Percentiles rank a stretch among this genome's conserved stretches.
Evolutionary conservation across 2,797 vertebrate genomes (phyloP).

Genomic region (Sebastes itinus): DNA sequence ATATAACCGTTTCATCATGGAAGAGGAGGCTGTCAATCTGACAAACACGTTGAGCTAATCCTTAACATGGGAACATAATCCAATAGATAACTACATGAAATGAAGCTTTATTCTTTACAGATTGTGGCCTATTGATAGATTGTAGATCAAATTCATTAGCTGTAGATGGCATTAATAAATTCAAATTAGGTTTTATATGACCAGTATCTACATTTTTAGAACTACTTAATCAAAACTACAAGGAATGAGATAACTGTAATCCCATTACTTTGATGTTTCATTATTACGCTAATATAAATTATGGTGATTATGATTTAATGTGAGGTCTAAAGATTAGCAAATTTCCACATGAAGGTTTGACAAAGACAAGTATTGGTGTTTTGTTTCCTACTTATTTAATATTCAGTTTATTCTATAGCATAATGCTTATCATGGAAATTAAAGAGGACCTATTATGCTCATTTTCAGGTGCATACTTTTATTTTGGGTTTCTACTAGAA

Average conservation of each 20-base stretch:
- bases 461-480: too few relatives aligned
- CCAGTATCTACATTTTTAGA: background rate
- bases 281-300: constrained; percentile 22
- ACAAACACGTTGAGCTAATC: background rate
- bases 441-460: too few relatives aligned
- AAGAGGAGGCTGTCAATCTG: background rate
- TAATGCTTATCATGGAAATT: background rate
- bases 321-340: constrained; percentile 22
- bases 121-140: background rate
- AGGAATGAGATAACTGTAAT: constrained; percentile 19
- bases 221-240: background rate
- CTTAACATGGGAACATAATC: background rate
- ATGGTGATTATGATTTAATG: constrained; percentile 32
- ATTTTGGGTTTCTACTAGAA: too few relatives aligned
- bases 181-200: background rate
- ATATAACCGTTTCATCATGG: background rate
- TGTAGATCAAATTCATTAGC: background rate
- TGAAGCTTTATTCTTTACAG: background rate
- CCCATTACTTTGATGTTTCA: constrained; percentile 37
- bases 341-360: background rate
- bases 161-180: background rate
- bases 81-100: background rate
- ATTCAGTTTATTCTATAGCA: background rate
- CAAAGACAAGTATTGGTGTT: background rate
- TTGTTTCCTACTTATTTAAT: background rate